These are phyloP conservation scores for Drosophila ezoana DNA, from an alignment of 2,888 invertebrate genomes.

Conservation along the genomic window DNA sequence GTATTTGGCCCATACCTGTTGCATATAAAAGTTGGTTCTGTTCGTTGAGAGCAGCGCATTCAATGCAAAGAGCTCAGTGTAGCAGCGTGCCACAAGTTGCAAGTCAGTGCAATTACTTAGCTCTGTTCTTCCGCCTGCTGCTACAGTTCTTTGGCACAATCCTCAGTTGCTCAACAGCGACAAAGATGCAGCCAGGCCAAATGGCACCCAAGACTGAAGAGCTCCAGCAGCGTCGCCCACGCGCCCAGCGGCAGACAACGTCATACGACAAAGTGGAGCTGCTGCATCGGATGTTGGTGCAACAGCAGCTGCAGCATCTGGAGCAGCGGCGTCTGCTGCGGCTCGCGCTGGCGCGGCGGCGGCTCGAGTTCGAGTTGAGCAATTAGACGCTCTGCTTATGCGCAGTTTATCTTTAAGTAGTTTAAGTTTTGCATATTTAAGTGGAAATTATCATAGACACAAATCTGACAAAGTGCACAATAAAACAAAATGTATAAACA, in stretches of 20 bases:
- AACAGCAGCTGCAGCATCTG: slow-evolving; percentile 57
- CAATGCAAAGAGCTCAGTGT: background rate
- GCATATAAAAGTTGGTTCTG: slow-evolving; percentile 23
- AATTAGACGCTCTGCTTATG: slow-evolving; percentile 27
- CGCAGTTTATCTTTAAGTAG: slow-evolving; percentile 26
- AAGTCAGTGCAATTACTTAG: slow-evolving; percentile 18
- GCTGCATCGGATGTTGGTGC: slow-evolving; percentile 61
- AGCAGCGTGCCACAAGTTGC: slow-evolving; percentile 36
- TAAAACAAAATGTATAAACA: background rate
- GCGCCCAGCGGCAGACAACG: slow-evolving; percentile 11
- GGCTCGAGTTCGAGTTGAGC: slow-evolving; percentile 28
- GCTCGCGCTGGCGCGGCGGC: slow-evolving; percentile 31
- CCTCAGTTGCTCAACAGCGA: background rate
- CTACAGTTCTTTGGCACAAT: slow-evolving; percentile 26
- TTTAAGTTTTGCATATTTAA: slow-evolving; percentile 51
- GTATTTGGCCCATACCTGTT: slow-evolving; percentile 22
- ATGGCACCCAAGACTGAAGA: slow-evolving; percentile 4
- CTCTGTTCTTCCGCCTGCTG: slow-evolving; percentile 26
- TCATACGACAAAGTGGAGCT: slow-evolving; percentile 54
- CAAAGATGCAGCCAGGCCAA: slow-evolving; percentile 11
- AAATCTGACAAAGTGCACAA: slow-evolving; percentile 36
- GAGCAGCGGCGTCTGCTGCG: slow-evolving; percentile 54
- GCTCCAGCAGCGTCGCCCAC: slow-evolving; percentile 4
- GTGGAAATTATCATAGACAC: slow-evolving; percentile 44
- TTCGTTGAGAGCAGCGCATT: slow-evolving; percentile 15